These are phyloP conservation scores for Urocynchramus pylzowi DNA, from an alignment of 2,113 vertebrate species.

Conservation along the genomic window DNA sequence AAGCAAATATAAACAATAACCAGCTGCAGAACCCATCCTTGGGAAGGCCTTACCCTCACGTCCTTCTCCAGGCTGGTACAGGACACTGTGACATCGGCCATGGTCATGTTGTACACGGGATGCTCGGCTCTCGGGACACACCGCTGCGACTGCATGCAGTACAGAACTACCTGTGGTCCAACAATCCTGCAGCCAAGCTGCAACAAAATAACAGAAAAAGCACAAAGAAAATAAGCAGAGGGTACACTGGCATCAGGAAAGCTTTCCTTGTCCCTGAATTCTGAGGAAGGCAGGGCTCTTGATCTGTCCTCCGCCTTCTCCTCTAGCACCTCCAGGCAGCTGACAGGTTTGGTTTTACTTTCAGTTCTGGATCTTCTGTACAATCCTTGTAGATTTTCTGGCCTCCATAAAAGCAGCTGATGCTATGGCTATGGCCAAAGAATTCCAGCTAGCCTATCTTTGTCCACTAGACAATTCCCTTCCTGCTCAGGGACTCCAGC, in stretches of 20 bases:
- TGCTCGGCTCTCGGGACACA: constrained; percentile 90
- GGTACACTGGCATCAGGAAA: neutral
- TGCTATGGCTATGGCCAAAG: neutral
- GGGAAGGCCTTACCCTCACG: constrained; percentile 75
- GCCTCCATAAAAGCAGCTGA: neutral
- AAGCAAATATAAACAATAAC: rapidly evolving
- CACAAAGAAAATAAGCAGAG: neutral
- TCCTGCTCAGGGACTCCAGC: neutral
- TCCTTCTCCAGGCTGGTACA: constrained; percentile 94
- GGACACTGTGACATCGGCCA: constrained; percentile 87
- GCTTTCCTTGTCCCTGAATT: neutral
- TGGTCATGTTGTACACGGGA: constrained; percentile 93
- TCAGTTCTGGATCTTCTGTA: neutral
- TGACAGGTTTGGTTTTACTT: neutral
- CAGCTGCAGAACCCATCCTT: neutral
- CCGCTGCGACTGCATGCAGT: constrained; percentile 86
- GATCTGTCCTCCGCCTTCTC: neutral
- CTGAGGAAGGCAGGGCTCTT: neutral
- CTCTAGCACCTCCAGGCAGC: neutral
- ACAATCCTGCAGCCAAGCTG: constrained; percentile 93
- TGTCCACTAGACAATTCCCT: neutral
- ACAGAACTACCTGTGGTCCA: constrained; percentile 91
- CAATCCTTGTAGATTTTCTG: neutral
- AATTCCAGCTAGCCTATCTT: neutral
- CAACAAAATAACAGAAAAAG: neutral